These are phyloP conservation scores for Progne subis DNA, from an alignment of 2,113 vertebrate genomes.

Conservation along the genomic window DNA sequence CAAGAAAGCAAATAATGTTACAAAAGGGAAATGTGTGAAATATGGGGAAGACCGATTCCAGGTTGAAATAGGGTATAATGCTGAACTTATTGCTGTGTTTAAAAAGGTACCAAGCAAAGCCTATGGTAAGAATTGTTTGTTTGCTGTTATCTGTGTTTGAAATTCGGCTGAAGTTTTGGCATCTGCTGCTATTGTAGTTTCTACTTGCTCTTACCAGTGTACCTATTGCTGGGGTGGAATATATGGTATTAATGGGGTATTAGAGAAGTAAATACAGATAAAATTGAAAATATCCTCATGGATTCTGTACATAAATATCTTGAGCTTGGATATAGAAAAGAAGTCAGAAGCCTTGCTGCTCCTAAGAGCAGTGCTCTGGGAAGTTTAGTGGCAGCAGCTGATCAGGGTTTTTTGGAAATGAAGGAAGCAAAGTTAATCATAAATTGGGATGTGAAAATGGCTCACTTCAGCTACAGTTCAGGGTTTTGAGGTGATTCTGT, in stretches of 20 bases:
- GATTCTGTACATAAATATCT: neutral
- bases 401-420: neutral
- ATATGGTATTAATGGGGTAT: neutral
- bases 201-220: neutral
- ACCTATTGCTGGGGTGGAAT: neutral
- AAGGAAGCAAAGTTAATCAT: neutral
- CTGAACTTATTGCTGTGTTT: conserved; percentile 85
- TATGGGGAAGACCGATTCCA: conserved; percentile 83
- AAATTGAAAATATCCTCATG: neutral
- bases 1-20: conserved; percentile 66
- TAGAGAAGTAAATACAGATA: neutral
- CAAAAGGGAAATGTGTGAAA: conserved; percentile 81
- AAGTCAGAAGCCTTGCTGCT: neutral
- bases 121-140: conserved; percentile 80
- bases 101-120: conserved; percentile 87
- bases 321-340: neutral
- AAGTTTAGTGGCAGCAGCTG: neutral
- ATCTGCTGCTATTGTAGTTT: neutral
- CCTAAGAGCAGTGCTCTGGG: neutral
- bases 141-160: neutral
- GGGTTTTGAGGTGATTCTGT: neutral
- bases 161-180: neutral
- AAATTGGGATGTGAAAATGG: neutral
- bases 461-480: neutral
- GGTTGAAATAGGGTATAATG: conserved; percentile 86